A percentile compares a stretch with the other conserved stretches of the same genome.
These are phyloP conservation scores for Champsocephalus esox DNA, from an alignment of 2,797 vertebrate genomes.

Conservation along the genomic window DNA sequence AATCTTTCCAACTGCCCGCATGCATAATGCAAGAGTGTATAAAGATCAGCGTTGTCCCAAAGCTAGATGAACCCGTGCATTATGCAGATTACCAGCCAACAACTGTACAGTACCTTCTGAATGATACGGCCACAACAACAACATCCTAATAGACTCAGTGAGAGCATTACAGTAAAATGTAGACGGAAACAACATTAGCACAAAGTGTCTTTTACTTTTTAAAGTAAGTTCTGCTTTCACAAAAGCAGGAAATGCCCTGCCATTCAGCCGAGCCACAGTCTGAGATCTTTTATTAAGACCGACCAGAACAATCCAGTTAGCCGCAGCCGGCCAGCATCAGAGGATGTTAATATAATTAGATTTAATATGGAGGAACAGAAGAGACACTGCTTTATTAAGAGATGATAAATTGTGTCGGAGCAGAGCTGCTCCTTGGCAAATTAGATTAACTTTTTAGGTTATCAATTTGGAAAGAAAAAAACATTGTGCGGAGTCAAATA, in stretches of 20 bases:
- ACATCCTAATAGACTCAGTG: conserved; percentile 17
- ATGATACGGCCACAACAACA: conserved; percentile 26
- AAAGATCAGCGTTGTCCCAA: neutral
- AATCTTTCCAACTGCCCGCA: conserved; percentile 5
- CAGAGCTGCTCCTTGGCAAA: conserved; percentile 25
- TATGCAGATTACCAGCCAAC: conserved; percentile 19
- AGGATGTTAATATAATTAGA: conserved; percentile 52
- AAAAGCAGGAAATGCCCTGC: conserved; percentile 10
- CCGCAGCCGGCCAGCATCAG: conserved; percentile 13
- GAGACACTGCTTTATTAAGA: conserved; percentile 34
- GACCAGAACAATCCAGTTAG: conserved; percentile 41
- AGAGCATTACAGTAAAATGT: conserved; percentile 25
- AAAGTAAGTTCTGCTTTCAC: conserved; percentile 3
- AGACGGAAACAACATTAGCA: conserved; percentile 15
- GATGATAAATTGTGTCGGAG: neutral
- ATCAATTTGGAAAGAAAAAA: conserved; percentile 26
- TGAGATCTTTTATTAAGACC: conserved; percentile 24
- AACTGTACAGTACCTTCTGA: conserved; percentile 31
- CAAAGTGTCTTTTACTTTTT: neutral
- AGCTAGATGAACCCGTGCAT: conserved; percentile 14
- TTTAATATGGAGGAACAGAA: conserved; percentile 40
- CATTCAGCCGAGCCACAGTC: conserved; percentile 11
- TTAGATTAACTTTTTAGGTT: conserved; percentile 37
- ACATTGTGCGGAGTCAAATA: neutral
- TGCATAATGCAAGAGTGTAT: conserved; percentile 11